Base-by-base conservation (phyloP, 2,888 invertebrate species). In the Drosophila limbata region DNA sequence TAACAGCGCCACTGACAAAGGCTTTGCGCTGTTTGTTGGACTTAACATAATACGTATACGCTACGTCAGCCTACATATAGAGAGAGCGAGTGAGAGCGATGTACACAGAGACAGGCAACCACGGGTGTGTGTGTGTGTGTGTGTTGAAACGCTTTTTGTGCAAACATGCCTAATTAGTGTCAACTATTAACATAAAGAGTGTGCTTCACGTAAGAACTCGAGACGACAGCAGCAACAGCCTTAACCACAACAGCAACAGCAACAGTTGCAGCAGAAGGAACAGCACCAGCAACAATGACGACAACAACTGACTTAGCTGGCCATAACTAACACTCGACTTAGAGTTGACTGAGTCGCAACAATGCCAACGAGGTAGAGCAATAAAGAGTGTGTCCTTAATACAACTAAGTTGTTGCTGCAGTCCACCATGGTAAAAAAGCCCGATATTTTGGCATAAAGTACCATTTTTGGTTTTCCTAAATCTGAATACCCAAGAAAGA, bases 131-230 rank as follows among this genome's bases (percentile, higher is more conserved):
- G 21, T 42, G 19, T 42, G 40, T 40, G 17, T 42, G 11, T 42
- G 42, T 72, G 69, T 56, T 64, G 64, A 17, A 48, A 63, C 71
- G 88, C 85, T 84, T 82, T 85, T 87, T 87, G 83, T 87, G 81
- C 83, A 81, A 83, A 85, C 88, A 88, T 81, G 83, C 75, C 84
- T 85, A 85, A 85, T 87, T 85, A 85, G 84, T 85, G 84, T 85
- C 88, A 85, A 85, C 85, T 85, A 88, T 85, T 88, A 85, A 88
- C 85, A 88, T 85, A 85, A 85, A 88, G 85, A 85, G 88, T 83
- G 83, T 81, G 79, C 88, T 85, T 77, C 85, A 88, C 83, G 81
- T 77, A 73, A 87, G 88, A 87, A 87, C 84, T 88, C 85, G 85
- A 85, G 88, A 85, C 84, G 85, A 79, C 79, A 61, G 47, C 69